Conservation (phyloP, 1,140 invertebrate genomes). For the Argopecten irradians region DNA sequence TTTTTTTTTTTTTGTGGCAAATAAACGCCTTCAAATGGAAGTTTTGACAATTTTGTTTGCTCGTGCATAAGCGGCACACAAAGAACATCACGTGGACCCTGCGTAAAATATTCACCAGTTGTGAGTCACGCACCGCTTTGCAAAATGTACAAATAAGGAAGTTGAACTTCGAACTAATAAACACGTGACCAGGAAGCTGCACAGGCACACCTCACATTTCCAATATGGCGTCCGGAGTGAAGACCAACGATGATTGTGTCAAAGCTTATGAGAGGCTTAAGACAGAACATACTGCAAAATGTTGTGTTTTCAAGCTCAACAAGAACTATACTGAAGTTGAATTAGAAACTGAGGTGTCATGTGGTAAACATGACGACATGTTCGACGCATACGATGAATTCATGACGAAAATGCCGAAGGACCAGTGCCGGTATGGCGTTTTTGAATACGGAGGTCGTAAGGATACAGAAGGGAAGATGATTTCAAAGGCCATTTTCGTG, state of each 20-base stretch:
- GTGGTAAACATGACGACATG: neutral
- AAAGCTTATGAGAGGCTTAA: neutral
- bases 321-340: neutral
- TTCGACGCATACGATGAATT: neutral
- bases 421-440: neutral
- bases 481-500: neutral
- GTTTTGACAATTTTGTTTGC: too few species aligned
- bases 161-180: neutral
- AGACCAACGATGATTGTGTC: neutral
- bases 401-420: neutral
- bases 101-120: neutral
- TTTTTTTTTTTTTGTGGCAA: too few species aligned
- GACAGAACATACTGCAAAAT: neutral
- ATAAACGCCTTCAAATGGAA: too few species aligned
- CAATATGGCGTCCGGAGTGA: neutral
- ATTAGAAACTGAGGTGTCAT: neutral
- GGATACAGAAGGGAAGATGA: neutral
- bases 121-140: slow-evolving; percentile 9
- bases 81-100: too few species aligned
- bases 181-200: slow-evolving; percentile 4
- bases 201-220: slow-evolving; percentile 14
- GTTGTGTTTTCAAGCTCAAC: neutral
- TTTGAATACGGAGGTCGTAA: neutral
- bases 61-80: neutral
- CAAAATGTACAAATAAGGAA: slow-evolving; percentile 12